These are phyloP conservation scores for Cactoblastis cactorum DNA, from an alignment of 2,888 invertebrate species.

Conservation along the genomic window DNA sequence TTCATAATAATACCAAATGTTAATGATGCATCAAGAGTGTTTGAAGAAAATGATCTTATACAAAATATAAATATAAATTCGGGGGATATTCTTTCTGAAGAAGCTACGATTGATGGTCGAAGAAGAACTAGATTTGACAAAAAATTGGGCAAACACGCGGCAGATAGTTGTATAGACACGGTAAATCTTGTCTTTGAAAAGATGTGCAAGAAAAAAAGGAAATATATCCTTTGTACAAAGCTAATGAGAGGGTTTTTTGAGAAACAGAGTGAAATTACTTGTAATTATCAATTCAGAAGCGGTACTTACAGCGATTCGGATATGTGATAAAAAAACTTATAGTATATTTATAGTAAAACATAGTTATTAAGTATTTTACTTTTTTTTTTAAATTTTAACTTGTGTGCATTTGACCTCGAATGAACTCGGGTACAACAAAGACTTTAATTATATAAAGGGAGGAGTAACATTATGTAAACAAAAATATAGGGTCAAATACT, in stretches of 20 bases:
- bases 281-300: conserved; percentile 28
- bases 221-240: conserved; percentile 18
- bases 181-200: conserved; percentile 15
- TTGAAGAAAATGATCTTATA: not conserved
- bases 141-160: not conserved
- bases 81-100: not conserved
- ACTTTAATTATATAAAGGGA: too few relatives aligned
- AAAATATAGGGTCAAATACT: too few relatives aligned
- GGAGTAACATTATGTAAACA: too few relatives aligned
- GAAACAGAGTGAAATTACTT: conserved; percentile 34
- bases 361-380: too few relatives aligned
- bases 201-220: conserved; percentile 19
- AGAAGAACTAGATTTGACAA: not conserved
- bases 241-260: conserved; percentile 29
- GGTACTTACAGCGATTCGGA: conserved; percentile 20
- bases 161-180: conserved; percentile 15
- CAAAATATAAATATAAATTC: not conserved
- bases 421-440: too few relatives aligned
- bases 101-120: not conserved
- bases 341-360: not conserved
- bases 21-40: not conserved
- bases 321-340: not conserved
- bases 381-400: too few relatives aligned
- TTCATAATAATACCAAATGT: not conserved
- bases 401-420: too few relatives aligned